Percentiles rank a stretch among this genome's conserved stretches.
phyloP scores from a whole-genome alignment of 2,888 invertebrate species.

The Eudasyphora cyanicolor region DNA sequence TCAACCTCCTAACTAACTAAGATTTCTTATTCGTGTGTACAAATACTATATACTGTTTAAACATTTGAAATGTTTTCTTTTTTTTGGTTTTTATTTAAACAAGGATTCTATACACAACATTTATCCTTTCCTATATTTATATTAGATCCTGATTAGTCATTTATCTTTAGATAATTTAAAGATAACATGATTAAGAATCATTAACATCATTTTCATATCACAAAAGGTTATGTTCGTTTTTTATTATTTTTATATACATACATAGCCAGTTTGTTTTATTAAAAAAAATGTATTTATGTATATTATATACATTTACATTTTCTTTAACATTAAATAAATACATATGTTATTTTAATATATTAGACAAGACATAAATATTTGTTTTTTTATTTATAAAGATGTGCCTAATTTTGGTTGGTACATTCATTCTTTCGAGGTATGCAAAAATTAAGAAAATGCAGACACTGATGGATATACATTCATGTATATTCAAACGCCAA shows the following conservation, averaged over 20 bases:
- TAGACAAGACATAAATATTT: background rate
- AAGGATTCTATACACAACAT: background rate
- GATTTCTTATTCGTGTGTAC: slow-evolving; percentile 18
- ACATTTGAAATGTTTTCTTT: background rate
- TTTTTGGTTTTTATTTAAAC: background rate
- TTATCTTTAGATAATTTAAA: background rate
- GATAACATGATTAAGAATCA: background rate
- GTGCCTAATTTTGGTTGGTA: too few species aligned
- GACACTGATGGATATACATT: too few species aligned
- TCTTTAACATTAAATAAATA: background rate
- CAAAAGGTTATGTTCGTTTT: background rate
- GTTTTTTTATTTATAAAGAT: background rate
- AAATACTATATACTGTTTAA: background rate
- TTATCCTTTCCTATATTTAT: background rate
- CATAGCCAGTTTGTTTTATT: slow-evolving; percentile 4
- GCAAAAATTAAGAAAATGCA: too few species aligned
- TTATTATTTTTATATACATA: background rate
- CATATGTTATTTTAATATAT: background rate
- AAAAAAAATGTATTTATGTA: background rate
- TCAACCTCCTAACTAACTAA: too few species aligned
- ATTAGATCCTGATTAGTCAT: background rate
- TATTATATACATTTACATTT: slow-evolving; percentile 11
- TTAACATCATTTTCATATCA: background rate
- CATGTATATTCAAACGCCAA: too few species aligned
- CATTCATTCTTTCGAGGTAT: too few species aligned